Evolutionary conservation across 2,113 vertebrate genomes (phyloP).

Genomic region (Scomber japonicus): DNA sequence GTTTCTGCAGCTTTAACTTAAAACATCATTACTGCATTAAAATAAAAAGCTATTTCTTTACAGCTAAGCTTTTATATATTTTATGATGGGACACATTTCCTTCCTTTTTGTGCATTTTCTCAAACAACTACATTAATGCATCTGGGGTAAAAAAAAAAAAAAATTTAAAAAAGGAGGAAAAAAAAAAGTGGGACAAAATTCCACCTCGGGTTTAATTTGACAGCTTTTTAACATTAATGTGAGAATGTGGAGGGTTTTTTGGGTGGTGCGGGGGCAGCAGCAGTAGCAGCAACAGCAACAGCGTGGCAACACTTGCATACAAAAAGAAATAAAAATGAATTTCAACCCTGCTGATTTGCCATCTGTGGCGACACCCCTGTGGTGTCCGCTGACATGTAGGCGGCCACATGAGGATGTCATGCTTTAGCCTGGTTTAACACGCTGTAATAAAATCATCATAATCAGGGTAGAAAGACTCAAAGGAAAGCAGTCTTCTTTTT

Average conservation of each 20-base stretch:
- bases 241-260: slow-evolving; percentile 36
- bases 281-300: too few relatives aligned
- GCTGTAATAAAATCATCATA: background rate
- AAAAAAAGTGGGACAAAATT: slow-evolving; percentile 32
- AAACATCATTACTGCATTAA: too few relatives aligned
- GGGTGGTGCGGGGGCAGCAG: slow-evolving; percentile 62
- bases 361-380: slow-evolving; percentile 69
- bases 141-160: background rate
- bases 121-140: slow-evolving; percentile 4
- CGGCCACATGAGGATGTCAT: slow-evolving; percentile 47
- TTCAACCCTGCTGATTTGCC: slow-evolving; percentile 70
- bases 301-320: slow-evolving; percentile 45
- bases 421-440: slow-evolving; percentile 23
- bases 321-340: slow-evolving; percentile 55
- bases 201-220: slow-evolving; percentile 21
- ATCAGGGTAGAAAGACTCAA: background rate
- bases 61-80: too few relatives aligned
- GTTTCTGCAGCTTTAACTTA: too few relatives aligned
- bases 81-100: too few relatives aligned
- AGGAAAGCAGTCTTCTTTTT: too few relatives aligned
- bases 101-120: background rate
- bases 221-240: slow-evolving; percentile 20
- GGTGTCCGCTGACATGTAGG: slow-evolving; percentile 56
- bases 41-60: too few relatives aligned
- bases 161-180: too few relatives aligned